Conservation (phyloP, 2,797 vertebrate species). For the Thaleichthys pacificus region DNA sequence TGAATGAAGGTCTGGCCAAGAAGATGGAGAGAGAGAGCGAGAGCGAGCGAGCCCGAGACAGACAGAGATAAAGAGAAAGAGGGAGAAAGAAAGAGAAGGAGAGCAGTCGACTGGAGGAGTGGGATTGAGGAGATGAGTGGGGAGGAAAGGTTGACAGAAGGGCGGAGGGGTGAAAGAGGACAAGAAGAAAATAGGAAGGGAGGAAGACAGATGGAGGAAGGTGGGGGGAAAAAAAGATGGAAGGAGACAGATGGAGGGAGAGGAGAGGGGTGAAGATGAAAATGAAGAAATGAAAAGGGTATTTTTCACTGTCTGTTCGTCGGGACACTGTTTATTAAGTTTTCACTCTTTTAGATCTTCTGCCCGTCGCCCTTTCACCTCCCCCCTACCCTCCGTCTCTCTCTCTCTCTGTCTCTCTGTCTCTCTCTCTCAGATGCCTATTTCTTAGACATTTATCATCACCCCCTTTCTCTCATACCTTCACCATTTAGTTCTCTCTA, state of each 20-base stretch:
- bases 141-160: constrained; percentile 29
- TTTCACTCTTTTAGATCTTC: constrained; percentile 11
- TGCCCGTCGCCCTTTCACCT: constrained; percentile 10
- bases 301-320: constrained; percentile 48
- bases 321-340: constrained; percentile 43
- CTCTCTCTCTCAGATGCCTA: constrained; percentile 21
- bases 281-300: constrained; percentile 28
- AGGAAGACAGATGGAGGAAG: constrained; percentile 2
- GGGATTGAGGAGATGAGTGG: constrained; percentile 7
- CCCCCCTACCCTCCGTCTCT: constrained; percentile 15
- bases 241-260: constrained; percentile 22
- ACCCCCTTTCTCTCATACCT: constrained; percentile 17
- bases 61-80: constrained; percentile 15
- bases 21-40: too few relatives aligned
- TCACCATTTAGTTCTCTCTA: constrained; percentile 13
- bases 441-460: constrained; percentile 12
- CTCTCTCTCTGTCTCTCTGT: constrained; percentile 12
- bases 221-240: constrained; percentile 18
- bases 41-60: too few relatives aligned
- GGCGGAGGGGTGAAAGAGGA: constrained; percentile 20
- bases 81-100: constrained; percentile 20
- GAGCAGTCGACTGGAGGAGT: constrained; percentile 19
- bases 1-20: not conserved
- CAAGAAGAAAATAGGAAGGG: not conserved
- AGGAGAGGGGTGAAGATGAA: not conserved